phyloP scores from a whole-genome alignment of 2,888 invertebrate genomes.

The Eupithecia exiguata region DNA sequence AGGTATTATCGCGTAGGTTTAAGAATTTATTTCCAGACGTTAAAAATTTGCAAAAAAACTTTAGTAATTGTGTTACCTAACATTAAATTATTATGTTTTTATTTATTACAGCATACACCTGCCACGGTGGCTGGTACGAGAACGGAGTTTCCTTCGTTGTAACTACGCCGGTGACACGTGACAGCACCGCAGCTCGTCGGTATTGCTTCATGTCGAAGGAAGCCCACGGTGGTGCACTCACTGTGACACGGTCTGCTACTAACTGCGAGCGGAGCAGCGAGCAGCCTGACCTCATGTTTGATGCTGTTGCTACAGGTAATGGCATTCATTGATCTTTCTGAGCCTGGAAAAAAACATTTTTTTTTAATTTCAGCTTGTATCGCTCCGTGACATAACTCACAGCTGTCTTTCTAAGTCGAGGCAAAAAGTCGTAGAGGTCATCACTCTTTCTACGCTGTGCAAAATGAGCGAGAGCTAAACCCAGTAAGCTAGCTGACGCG shows the following conservation, averaged over 20 bases:
- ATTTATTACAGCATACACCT: conserved; percentile 89
- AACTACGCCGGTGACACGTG: conserved; percentile 88
- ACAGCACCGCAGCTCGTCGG: conserved; percentile 87
- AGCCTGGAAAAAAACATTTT: too few relatives aligned
- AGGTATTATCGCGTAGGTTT: not conserved
- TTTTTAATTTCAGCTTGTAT: too few relatives aligned
- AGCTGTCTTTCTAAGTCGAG: too few relatives aligned
- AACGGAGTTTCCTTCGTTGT: conserved; percentile 94
- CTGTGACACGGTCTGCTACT: conserved; percentile 85
- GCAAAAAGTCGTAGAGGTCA: too few relatives aligned
- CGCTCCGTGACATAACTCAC: too few relatives aligned
- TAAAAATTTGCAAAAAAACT: not conserved
- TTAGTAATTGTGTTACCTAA: not conserved
- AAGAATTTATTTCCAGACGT: not conserved
- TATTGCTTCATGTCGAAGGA: conserved; percentile 91
- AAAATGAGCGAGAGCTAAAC: too few relatives aligned
- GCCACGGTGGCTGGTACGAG: conserved; percentile 95
- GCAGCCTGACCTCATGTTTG: conserved; percentile 85
- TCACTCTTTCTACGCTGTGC: too few relatives aligned
- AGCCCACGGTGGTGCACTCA: conserved; percentile 78
- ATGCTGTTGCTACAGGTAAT: conserved; percentile 87
- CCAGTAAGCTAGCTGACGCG: not conserved
- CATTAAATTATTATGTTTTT: not conserved
- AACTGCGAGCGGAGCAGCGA: conserved; percentile 84
- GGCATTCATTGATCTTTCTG: not conserved